Base-by-base conservation (phyloP, 2,113 vertebrate genomes). In the Malurus elegans region DNA sequence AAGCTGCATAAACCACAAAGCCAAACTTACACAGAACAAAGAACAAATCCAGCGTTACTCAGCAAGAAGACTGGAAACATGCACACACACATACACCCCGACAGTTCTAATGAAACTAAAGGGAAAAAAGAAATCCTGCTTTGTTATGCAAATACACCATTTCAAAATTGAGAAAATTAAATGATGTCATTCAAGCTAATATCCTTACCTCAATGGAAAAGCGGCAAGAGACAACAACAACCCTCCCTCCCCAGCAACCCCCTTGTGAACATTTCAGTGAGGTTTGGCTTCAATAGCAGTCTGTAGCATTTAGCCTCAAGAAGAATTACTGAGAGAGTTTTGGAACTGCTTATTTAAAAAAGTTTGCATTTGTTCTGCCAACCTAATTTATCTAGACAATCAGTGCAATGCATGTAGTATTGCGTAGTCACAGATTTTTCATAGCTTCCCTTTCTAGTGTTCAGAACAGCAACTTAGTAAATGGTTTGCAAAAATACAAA, bases 121-220 rank as follows among this genome's bases (percentile, higher is more conserved):
- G 81, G 40, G 23, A 67, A 70, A 69, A 78, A 79, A 91, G 16
- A 85, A 81, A 78, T 61, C 20, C 25, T 80, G 69, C 90, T 96
- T 94, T 94, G 82, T 94, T 92, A 94, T 90, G 88, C 87, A 94
- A 94, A 95, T 86, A n/a, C 4, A 50, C 21, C 21, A 28, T 90
- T 93, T 88, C 82, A 80, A 91, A 95, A 82, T 4, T 44, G 60
- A 90, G 64, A 92, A 95, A 95, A 94, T 95, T 89, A 93, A 91
- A 85, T 95, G 66, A 93, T 85, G 93, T 95, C 93, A 96, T 94
- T 89, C 91, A 54, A 75, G 65, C 70, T 91, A 93, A 95, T 72
- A 89, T 85, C 87, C 84, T 94, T 50, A 62, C 87, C 70, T 94
- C 90, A 91, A 26, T 78, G 85, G 78, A 91, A 92, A 92, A 75